Base-by-base conservation (phyloP, 2,113 vertebrate genomes). In the Austrofundulus limnaeus region DNA sequence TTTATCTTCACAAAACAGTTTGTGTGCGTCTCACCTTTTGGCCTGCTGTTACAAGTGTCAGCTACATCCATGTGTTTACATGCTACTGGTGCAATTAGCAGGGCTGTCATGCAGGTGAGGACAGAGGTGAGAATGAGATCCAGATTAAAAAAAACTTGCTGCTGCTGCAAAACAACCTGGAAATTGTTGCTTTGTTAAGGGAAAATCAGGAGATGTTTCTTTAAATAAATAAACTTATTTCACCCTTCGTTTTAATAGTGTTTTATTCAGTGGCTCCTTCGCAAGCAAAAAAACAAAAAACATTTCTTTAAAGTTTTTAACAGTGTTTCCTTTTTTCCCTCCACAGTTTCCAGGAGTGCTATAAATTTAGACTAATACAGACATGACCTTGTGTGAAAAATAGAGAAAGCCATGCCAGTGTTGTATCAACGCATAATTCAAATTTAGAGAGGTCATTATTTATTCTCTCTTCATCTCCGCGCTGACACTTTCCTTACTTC, bases 311-410 rank as follows among this genome's bases (percentile, higher is more conserved):
- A 34, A 34, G 5, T 34, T 34, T 34, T 34, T 9, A 8, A 34
- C 31, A 34, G 28, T 9, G 8, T 34, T 34, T 34, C 15, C 10
- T 56, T 47, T 15, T 63, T 39, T 25, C 15, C 11, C 16, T n/a
- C 41, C 17, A 21, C 39, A 47, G 31, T 17, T 1, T 15, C 42
- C 51, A 24, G 17, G 11, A 34, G 7, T 13, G 41, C 42, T 52
- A 24, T 64, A 60, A 28, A 65, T 67, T 39, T 64, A 39, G 57
- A 61, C 56, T 50, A 64, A 73, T 3, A 42, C 47, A 37, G 54
- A 49, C 20, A 6, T 46, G 76, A 85, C 75, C 79, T 80, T 69
- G 69, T 77, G 72, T 74, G n/a, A 68, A 81, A 81, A 76, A 61
- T 72, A 76, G 70, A 78, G 68, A 75, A 81, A 76, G 75, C 48